phyloP scores from a whole-genome alignment of 2,113 vertebrate genomes.

The Rhinolophus sinicus region DNA sequence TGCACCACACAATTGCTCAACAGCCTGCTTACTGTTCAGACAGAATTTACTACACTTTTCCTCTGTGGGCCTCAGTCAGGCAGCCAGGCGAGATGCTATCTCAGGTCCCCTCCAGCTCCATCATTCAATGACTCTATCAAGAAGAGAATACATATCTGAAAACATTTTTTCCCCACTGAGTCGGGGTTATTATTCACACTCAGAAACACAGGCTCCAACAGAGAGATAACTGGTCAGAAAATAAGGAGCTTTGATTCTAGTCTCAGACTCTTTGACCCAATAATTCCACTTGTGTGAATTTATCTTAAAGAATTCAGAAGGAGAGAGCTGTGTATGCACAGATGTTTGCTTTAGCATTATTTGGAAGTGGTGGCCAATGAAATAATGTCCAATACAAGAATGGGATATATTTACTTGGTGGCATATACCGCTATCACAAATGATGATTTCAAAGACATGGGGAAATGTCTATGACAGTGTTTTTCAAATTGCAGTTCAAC shows the following conservation, averaged over 20 bases:
- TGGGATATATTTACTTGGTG: neutral
- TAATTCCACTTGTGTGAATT: slow-evolving; percentile 39
- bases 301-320: slow-evolving; percentile 34
- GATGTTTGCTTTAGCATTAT: neutral
- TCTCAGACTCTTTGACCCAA: slow-evolving; percentile 18
- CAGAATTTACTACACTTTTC: slow-evolving; percentile 21
- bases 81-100: neutral
- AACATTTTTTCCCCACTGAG: neutral
- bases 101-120: neutral
- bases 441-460: neutral
- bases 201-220: slow-evolving; percentile 1
- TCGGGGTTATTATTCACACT: slow-evolving; percentile 58
- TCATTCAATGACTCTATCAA: slow-evolving; percentile 57
- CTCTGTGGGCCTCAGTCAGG: neutral
- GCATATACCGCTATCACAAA: neutral
- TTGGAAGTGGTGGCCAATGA: neutral
- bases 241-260: neutral
- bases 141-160: slow-evolving; percentile 38
- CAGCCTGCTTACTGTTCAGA: slow-evolving; percentile 26
- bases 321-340: neutral
- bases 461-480: neutral
- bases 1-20: slow-evolving; percentile 1
- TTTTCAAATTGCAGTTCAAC: neutral
- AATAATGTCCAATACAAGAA: neutral
- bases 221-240: slow-evolving; percentile 49